Conservation (phyloP, 2,888 invertebrate genomes). For the Nephrotoma flavescens region DNA sequence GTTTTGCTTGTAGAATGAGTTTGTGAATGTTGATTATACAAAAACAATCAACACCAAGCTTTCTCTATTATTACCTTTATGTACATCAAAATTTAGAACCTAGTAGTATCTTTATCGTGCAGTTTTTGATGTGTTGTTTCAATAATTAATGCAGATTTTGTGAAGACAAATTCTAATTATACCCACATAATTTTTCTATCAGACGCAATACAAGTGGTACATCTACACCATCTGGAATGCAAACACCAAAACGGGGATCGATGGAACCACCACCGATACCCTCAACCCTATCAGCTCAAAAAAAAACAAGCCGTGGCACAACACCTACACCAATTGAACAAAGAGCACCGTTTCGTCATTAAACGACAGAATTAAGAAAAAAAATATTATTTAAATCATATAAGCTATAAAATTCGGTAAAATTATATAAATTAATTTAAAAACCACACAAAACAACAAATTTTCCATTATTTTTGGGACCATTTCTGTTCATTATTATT, state of each 20-base stretch:
- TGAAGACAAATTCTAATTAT: background rate
- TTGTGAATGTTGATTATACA: background rate
- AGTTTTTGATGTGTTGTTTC: background rate
- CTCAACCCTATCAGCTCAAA: constrained; percentile 22
- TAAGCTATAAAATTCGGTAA: background rate
- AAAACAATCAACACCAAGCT: background rate
- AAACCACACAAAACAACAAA: background rate
- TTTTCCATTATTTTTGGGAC: constrained; percentile 2
- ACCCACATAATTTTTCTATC: background rate
- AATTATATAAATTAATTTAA: background rate
- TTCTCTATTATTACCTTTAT: background rate
- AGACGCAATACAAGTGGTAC: constrained; percentile 32
- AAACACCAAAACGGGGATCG: constrained; percentile 30
- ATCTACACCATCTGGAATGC: constrained; percentile 32
- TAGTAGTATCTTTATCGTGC: background rate
- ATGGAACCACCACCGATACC: constrained; percentile 23
- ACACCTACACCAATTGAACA: constrained; percentile 32
- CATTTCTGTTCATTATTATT: background rate
- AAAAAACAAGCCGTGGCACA: constrained; percentile 27
- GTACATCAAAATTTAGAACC: background rate
- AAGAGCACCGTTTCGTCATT: constrained; percentile 63
- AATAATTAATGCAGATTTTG: background rate
- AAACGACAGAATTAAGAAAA: constrained; percentile 19
- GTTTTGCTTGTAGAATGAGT: background rate
- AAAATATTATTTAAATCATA: background rate